Evolutionary conservation across 2,113 vertebrate genomes (phyloP), one percentile per base, ranked within the genome.

Genomic region (Sapajus apella): DNA sequence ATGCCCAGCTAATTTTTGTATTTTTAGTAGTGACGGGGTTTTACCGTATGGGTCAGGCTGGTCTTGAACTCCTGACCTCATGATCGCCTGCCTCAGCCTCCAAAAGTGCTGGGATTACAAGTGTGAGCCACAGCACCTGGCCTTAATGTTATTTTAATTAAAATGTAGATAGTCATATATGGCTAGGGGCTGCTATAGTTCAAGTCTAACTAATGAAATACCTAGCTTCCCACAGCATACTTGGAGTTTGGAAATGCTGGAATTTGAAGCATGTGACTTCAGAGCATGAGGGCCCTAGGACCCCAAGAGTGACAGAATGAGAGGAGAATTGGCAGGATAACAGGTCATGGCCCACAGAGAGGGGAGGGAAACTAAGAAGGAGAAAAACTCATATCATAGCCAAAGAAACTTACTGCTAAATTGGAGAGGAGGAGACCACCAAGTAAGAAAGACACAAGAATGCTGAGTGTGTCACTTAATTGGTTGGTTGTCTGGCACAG

Each of bases 261-360:
- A 70, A 27, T 86, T 84, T 86, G 47, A 76, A 90, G 21, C 23
- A 68, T 58, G 11, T 85, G 32, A 64, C 47, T 58, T 32, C 66
- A 43, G 7, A 66, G 32, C 0, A 0, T 9, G 30, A 61, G 11
- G 58, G 2, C 11, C 4, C 21, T 27, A 45, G 27, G 55, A 2
- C 6, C 5, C 37, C n/a, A 12, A 13, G 12, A 43, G 8, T 56
- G 16, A 56, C 16, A 8, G 23, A 17, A 27, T 70, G 50, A 79
- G 32, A 47, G 13, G 17, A n/a, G 5, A 35, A 2, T 35, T 52
- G 73, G 77, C 58, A 68, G 64, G 56, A 27, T 27, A 37, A 25
- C 72, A 84, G 23, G 13, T 21, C 17, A 30, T 18, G 30, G n/a
- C 17, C 30, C 64, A 68, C 14, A 66, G 55, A 23, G 25, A 20